A percentile compares a stretch with the other conserved stretches of the same genome.
Conservation (phyloP, 2,113 vertebrate genomes). For the Tor tambroides region DNA sequence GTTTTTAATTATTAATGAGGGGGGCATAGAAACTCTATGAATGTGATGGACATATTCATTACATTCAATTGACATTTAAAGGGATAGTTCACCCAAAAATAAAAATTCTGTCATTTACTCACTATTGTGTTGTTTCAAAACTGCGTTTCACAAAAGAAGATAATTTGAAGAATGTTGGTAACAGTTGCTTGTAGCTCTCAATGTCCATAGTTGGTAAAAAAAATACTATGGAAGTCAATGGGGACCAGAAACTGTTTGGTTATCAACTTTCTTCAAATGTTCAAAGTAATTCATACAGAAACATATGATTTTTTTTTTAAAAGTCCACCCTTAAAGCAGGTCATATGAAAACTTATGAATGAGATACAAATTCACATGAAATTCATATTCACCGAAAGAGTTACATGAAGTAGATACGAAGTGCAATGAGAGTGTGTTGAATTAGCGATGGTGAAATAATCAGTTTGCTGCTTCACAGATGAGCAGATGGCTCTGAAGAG, state of each 20-base stretch:
- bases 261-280: too few species aligned
- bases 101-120: neutral
- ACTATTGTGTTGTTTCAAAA: neutral
- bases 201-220: too few species aligned
- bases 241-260: too few species aligned
- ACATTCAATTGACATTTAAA: neutral
- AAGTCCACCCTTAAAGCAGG: neutral
- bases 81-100: neutral
- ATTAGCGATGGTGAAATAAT: neutral
- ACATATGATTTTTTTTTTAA: too few species aligned
- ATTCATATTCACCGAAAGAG: too few species aligned
- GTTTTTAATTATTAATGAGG: slow-evolving; percentile 28
- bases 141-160: too few species aligned
- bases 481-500: slow-evolving; percentile 89
- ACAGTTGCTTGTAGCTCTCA: too few species aligned
- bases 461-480: slow-evolving; percentile 72
- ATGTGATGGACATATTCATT: neutral
- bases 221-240: neutral
- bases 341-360: too few species aligned
- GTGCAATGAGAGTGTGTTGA: slow-evolving; percentile 37
- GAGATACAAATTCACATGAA: too few species aligned
- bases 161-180: too few species aligned
- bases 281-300: neutral
- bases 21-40: neutral
- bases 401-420: too few species aligned